These are phyloP conservation scores for Drosophila lowei DNA, from an alignment of 1,140 invertebrate genomes.

Conservation along the genomic window DNA sequence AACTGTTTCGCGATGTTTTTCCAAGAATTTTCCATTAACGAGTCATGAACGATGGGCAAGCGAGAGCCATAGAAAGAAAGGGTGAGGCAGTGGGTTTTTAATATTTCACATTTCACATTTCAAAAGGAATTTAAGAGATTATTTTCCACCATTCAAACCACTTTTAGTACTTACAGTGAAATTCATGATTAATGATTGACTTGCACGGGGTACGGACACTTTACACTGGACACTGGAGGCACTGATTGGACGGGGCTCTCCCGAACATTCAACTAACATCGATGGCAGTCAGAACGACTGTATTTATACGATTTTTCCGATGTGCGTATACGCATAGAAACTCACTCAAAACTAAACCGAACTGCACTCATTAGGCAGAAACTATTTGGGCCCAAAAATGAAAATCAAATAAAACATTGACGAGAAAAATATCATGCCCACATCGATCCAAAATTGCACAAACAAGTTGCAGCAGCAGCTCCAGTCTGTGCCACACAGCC, in stretches of 20 bases:
- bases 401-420: constrained; percentile 37
- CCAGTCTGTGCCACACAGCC: neutral
- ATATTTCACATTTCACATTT: too few relatives aligned
- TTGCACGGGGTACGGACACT: neutral
- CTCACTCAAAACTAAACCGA: constrained; percentile 71
- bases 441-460: constrained; percentile 60
- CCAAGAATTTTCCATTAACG: constrained; percentile 48
- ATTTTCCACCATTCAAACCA: too few relatives aligned
- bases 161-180: constrained; percentile 65
- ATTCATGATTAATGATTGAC: constrained; percentile 38
- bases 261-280: constrained; percentile 57
- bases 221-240: constrained; percentile 17
- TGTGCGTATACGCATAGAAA: constrained; percentile 37
- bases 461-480: constrained; percentile 42
- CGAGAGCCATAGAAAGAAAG: too few relatives aligned
- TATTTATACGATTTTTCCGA: constrained; percentile 66
- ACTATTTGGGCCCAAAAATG: constrained; percentile 58
- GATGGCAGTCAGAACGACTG: constrained; percentile 45
- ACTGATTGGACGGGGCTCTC: constrained; percentile 6
- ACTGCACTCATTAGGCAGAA: constrained; percentile 75
- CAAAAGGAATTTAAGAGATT: too few relatives aligned
- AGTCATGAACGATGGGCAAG: constrained; percentile 4
- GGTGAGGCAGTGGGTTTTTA: too few relatives aligned
- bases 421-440: constrained; percentile 58
- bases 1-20: constrained; percentile 33